Base-by-base conservation (phyloP, 2,797 vertebrate species). In the Peromyscus nudipes region DNA sequence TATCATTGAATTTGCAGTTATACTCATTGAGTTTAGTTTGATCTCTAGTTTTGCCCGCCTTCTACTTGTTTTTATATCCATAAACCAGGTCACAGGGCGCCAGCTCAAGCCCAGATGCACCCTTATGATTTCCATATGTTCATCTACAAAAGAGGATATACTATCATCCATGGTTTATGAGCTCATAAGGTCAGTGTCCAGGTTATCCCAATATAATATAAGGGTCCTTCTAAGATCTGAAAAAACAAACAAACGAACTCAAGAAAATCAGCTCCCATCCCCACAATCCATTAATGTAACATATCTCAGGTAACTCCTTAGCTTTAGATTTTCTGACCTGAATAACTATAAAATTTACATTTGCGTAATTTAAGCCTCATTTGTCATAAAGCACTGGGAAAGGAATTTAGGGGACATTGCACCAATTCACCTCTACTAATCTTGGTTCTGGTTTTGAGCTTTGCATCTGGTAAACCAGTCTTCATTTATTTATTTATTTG, bases 1-100 rank as follows among this genome's bases (percentile, higher is more conserved):
- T 87, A 87, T 79, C 77, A 77, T 25, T 90, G 49, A 87, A 77
- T 96, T 92, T 91, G 29, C 4, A 95, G 62, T 29, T 89, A 7
- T 6, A 19, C 7, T 43, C 10, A 29, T 0, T 87, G 37, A 52
- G 2, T 65, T 94, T 71, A 76, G 52, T 76, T 94, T 97, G 29
- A 8, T 89, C 55, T 92, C 52, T 0, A 65, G 31, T 10, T 23
- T 21, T 8, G 31, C 49, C 21, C 27, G 13, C 4, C 65, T 27
- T 86, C 12, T 67, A 10, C 16, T 55, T 85, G 12, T 17, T 31
- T 62, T 88, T 80, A 31, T 6, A 2, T 8, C 29, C 7, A 64
- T 1, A n/a, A 67, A 29, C 5, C 25, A 80, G 25, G 21, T 80
- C 1, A 27, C 88, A 60, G 80, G 27, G 57, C 19, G 34, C 4